A percentile compares a stretch with the other conserved stretches of the same genome.
These are phyloP conservation scores for Galbula dea DNA, from an alignment of 2,113 vertebrate species.

Conservation along the genomic window DNA sequence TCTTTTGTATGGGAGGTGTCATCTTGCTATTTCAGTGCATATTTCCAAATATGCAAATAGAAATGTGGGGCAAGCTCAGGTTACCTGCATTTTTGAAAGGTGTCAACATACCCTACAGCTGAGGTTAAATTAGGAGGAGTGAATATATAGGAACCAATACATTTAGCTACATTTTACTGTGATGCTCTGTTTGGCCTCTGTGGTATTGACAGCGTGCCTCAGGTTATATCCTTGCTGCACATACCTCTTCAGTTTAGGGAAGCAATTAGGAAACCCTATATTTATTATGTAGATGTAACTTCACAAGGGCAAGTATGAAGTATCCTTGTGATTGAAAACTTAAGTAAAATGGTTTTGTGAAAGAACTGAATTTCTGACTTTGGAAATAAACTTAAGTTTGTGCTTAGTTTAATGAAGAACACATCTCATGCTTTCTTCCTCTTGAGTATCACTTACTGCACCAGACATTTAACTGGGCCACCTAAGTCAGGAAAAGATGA, in stretches of 20 bases:
- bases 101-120: background rate
- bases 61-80: background rate
- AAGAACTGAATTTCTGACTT: background rate
- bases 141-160: background rate
- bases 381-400: background rate
- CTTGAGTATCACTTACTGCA: background rate
- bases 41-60: background rate
- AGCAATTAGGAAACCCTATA: background rate
- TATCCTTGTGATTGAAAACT: background rate
- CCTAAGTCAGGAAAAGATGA: background rate
- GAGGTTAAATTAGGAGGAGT: background rate
- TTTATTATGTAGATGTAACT: background rate
- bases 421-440: background rate
- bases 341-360: background rate
- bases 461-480: background rate
- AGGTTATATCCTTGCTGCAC: background rate
- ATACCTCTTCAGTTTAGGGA: background rate
- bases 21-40: background rate
- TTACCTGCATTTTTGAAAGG: background rate
- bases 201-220: background rate
- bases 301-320: background rate
- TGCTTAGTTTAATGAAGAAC: background rate
- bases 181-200: background rate
- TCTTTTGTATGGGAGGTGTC: background rate
- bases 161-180: background rate